These are phyloP conservation scores for Albula goreensis DNA, from an alignment of 2,113 vertebrate species.

Conservation along the genomic window DNA sequence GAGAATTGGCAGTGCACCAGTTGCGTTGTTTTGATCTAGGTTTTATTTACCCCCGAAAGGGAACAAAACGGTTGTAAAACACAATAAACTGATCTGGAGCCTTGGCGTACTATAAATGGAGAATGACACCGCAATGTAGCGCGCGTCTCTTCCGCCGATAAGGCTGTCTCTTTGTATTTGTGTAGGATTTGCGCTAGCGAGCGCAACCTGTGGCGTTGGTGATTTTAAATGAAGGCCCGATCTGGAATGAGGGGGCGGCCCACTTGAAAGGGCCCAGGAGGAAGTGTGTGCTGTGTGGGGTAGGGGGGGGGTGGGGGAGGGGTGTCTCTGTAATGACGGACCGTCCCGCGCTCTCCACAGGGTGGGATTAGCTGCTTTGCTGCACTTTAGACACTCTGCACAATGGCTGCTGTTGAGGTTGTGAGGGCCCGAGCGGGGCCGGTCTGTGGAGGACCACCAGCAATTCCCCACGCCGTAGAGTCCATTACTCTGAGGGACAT, in stretches of 20 bases:
- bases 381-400: constrained; percentile 6
- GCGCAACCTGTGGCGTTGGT: constrained; percentile 6
- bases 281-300: neutral
- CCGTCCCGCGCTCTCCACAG: neutral
- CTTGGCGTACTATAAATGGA: neutral
- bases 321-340: neutral
- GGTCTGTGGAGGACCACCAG: neutral
- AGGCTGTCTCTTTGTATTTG: constrained; percentile 4
- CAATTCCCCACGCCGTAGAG: neutral
- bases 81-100: neutral
- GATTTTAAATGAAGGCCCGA: neutral
- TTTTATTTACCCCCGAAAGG: neutral
- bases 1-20: constrained; percentile 21
- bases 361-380: constrained; percentile 24
- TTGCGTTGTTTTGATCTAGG: constrained; percentile 8
- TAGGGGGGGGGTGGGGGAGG: neutral
- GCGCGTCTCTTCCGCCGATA: constrained; percentile 1
- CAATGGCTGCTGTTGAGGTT: constrained; percentile 19
- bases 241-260: neutral
- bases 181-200: neutral
- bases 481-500: too few relatives aligned
- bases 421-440: neutral
- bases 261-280: neutral
- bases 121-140: neutral
- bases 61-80: neutral